phyloP scores from a whole-genome alignment of 2,888 invertebrate genomes.

The Seira sanloemensis region DNA sequence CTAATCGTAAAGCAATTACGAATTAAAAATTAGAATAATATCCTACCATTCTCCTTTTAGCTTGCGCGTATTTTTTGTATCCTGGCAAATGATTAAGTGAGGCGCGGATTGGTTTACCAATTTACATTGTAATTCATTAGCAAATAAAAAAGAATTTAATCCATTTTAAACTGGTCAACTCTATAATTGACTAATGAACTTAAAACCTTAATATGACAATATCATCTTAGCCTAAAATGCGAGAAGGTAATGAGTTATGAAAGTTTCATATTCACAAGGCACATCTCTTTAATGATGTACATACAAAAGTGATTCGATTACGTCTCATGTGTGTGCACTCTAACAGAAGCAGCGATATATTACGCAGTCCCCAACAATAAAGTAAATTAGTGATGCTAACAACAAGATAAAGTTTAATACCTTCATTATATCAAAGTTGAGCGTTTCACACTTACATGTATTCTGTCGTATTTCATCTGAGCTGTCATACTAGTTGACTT shows the following conservation, averaged over 20 bases:
- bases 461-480: not conserved
- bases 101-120: too few relatives aligned
- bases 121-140: too few relatives aligned
- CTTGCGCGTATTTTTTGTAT: not conserved
- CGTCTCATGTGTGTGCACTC: not conserved
- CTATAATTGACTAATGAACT: not conserved
- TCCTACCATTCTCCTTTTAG: not conserved
- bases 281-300: constrained; percentile 1
- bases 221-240: constrained; percentile 12
- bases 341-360: too few relatives aligned
- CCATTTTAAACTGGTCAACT: too few relatives aligned
- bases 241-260: constrained; percentile 57
- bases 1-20: constrained; percentile 37
- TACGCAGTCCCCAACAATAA: too few relatives aligned
- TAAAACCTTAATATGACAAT: not conserved
- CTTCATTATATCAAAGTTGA: too few relatives aligned
- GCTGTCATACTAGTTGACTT: too few relatives aligned
- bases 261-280: constrained; percentile 27
- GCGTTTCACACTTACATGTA: not conserved
- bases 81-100: too few relatives aligned
- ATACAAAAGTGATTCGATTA: not conserved
- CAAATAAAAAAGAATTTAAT: too few relatives aligned
- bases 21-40: constrained; percentile 11
- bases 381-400: too few relatives aligned
- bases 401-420: too few relatives aligned